Evolutionary conservation across 2,113 vertebrate species (phyloP), one percentile per base, ranked within the genome.

Genomic region (Chamaetylas fuelleborni): DNA sequence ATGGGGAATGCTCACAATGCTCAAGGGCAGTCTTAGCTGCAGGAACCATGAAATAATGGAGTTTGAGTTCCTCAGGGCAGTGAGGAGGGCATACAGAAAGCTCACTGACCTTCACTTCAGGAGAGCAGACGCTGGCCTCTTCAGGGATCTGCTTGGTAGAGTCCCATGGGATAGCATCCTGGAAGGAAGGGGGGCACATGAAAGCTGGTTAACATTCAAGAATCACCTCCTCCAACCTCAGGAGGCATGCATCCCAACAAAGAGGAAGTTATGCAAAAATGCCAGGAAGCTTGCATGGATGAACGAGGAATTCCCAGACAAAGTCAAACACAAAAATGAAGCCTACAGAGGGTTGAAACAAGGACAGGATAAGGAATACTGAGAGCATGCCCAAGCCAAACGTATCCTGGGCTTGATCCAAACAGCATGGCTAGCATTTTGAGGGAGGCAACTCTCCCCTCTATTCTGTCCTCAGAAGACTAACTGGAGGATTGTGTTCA

Each of bases 231-330:
- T 79, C 24, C 25, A 62, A 2, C 24, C 29, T 54, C n/a, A 56
- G 29, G 13, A 34, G 11, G 12, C n/a, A 54, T 62, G 40, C 10
- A 24, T 11, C 13, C 40, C n/a, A 62, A 12, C 17, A 29, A 62
- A 54, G 19, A 54, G 16, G 13, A 71, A 48, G 10, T 40, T 17
- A 12, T 8, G 19, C 11, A 71, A 62, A 71, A 79, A 56, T 40
- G 19, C 29, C 24, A 71, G 11, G 24, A 54, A 17, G 65, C 7
- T 40, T 56, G 25, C 16, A 40, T 14, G 42, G 29, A n/a, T n/a
- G 19, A 70, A 47, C 18, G 69, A 43, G 14, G 33, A 58, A 33
- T 9, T 40, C 19, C 56, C 0, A 0, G 12, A 54, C n/a, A 40
- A 78, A 45, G 15, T 29, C 47, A 38, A 69, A 53, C 15, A 53